Conservation (phyloP, 2,113 vertebrate genomes). For the Colinus virginianus region DNA sequence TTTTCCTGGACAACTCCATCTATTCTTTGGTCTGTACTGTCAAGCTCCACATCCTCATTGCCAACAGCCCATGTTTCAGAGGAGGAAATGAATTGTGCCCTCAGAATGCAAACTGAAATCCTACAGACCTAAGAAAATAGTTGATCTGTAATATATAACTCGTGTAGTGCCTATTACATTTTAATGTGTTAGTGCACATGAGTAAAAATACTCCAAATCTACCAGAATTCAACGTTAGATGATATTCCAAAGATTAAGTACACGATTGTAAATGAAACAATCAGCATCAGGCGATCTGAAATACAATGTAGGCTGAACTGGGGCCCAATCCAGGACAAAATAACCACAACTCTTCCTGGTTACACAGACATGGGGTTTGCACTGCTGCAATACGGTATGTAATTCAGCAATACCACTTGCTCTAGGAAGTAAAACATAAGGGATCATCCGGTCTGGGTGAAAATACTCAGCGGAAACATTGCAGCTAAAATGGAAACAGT, state of each 20-base stretch:
- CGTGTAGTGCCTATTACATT: background rate
- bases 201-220: background rate
- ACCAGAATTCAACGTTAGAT: background rate
- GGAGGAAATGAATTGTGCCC: constrained; percentile 53
- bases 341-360: background rate
- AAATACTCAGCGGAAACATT: background rate
- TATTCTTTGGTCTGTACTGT: background rate
- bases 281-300: background rate
- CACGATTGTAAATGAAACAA: background rate
- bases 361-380: background rate
- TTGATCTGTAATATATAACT: background rate
- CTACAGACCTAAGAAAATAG: constrained; percentile 27
- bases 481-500: background rate
- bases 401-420: background rate
- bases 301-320: background rate
- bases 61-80: constrained; percentile 1
- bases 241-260: background rate
- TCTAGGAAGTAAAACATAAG: background rate
- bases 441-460: background rate
- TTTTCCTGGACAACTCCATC: constrained; percentile 12
- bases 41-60: constrained; percentile 10
- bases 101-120: constrained; percentile 42
- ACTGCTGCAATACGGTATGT: background rate
- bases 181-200: background rate
- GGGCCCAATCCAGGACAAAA: background rate